Conservation (phyloP, 2,797 vertebrate species). For the Lophius americanus region DNA sequence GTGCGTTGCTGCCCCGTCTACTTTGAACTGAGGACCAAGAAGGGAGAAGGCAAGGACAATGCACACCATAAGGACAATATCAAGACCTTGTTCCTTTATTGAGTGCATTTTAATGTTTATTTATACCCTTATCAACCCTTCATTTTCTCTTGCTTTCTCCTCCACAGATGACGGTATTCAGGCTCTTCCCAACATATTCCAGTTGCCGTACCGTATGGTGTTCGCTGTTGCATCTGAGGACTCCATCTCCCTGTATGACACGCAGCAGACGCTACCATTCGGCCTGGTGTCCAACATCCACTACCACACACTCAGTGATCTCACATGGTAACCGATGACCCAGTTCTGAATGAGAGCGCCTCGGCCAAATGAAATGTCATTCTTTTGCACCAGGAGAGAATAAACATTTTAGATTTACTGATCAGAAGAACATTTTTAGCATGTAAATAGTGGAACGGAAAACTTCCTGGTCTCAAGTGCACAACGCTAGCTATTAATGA, state of each 20-base stretch:
- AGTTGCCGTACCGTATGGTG: constrained; percentile 92
- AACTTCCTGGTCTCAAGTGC: too few relatives aligned
- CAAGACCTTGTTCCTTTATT: not conserved
- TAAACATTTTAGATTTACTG: too few relatives aligned
- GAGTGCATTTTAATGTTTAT: not conserved
- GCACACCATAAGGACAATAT: not conserved
- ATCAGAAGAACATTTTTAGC: too few relatives aligned
- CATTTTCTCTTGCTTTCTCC: constrained; percentile 3
- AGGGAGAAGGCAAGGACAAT: constrained; percentile 71
- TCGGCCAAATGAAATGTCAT: too few relatives aligned
- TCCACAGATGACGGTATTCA: constrained; percentile 78
- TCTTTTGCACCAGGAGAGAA: too few relatives aligned
- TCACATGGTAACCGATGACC: constrained; percentile 87
- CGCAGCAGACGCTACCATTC: constrained; percentile 93
- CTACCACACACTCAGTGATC: constrained; percentile 97
- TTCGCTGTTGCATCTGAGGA: constrained; percentile 98
- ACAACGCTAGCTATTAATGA: too few relatives aligned
- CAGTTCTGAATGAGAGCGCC: not conserved
- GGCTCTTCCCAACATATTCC: constrained; percentile 79
- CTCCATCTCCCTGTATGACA: constrained; percentile 93
- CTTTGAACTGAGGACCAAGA: constrained; percentile 88
- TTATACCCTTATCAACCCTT: not conserved
- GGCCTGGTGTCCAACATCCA: constrained; percentile 95
- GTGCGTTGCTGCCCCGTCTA: constrained; percentile 95
- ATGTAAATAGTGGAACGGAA: too few relatives aligned